Evolutionary conservation across 2,113 vertebrate genomes (phyloP).

Genomic region (Nesoenas mayeri): DNA sequence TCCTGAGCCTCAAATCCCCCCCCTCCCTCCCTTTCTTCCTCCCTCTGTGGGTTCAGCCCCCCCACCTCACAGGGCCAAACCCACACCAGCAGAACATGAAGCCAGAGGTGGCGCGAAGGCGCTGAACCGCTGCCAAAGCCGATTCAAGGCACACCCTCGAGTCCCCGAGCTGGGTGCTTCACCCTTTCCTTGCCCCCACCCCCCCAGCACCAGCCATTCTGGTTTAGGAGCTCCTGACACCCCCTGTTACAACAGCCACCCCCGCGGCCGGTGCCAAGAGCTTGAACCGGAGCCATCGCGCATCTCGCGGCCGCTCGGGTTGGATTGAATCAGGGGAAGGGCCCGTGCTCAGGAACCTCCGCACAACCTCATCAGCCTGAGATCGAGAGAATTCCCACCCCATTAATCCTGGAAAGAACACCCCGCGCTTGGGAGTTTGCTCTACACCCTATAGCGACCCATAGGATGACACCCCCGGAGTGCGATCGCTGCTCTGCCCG

Average conservation of each 20-base stretch:
- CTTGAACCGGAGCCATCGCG: accelerated
- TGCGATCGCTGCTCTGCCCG: not conserved
- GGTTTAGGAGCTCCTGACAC: not conserved
- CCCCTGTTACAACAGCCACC: not conserved
- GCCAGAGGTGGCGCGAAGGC: not conserved
- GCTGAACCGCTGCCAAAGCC: not conserved
- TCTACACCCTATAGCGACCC: accelerated
- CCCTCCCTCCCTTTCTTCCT: not conserved
- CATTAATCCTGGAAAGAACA: not conserved
- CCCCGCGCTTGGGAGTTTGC: not conserved
- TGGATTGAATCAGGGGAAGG: not conserved
- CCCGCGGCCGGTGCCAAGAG: not conserved
- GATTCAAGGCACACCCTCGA: not conserved
- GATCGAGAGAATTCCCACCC: not conserved
- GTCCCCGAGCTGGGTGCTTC: not conserved
- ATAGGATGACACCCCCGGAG: accelerated
- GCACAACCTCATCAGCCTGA: not conserved
- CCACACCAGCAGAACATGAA: not conserved
- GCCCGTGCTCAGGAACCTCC: not conserved
- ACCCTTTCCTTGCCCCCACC: not conserved
- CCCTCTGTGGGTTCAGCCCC: not conserved
- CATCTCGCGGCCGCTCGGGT: accelerated
- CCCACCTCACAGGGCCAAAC: not conserved
- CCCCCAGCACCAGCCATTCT: not conserved
- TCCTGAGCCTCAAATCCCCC: not conserved